Evolutionary conservation across 2,797 vertebrate genomes (phyloP), one percentile per base, ranked within the genome.

Genomic region (Hydrophis major): DNA sequence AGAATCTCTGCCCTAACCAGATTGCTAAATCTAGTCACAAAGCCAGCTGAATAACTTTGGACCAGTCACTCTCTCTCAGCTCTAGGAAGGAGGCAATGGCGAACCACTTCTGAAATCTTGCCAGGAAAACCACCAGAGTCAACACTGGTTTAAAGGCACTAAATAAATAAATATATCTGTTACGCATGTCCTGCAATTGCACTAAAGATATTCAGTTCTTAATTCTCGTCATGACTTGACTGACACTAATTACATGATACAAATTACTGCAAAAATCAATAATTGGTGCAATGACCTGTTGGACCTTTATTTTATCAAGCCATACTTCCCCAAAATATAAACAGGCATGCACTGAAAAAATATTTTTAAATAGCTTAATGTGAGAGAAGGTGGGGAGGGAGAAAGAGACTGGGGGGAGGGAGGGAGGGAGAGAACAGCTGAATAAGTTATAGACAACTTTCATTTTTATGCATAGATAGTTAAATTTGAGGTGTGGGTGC

Each of bases 381-480:
- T 83, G 94, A 92, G 16, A 8, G 56, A 91, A 2, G 16, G 22
- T 2, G 11, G 53, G 11, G 53, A 55, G 53, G 78, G 93, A 1
- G 37, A 2, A 2, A 37, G 32, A 20, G 27, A 22, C 7, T 8
- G 25, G 3, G 8, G 10, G 10, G 37, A 18, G 69, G 4, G 32
- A 1, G 56, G 91, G n/a, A 89, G 61, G 92, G 25, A 89, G 92
- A 93, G 94, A 95, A 0, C 60, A 91, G 86, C 93, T 95, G 95
- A 94, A 92, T 91, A 93, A 94, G 87, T 78, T 94, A 89, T 88
- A 95, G 90, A 95, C 92, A 93, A 94, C 37, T 90, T 95, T 95
- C 88, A 60, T 95, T 94, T 87, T 94, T 93, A 89, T 94, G 88
- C 93, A 94, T 95, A 95, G 92, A 92, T 94, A 92, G 95, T 94